phyloP scores from a whole-genome alignment of 1,140 invertebrate species.

The Drosophila bifasciata region DNA sequence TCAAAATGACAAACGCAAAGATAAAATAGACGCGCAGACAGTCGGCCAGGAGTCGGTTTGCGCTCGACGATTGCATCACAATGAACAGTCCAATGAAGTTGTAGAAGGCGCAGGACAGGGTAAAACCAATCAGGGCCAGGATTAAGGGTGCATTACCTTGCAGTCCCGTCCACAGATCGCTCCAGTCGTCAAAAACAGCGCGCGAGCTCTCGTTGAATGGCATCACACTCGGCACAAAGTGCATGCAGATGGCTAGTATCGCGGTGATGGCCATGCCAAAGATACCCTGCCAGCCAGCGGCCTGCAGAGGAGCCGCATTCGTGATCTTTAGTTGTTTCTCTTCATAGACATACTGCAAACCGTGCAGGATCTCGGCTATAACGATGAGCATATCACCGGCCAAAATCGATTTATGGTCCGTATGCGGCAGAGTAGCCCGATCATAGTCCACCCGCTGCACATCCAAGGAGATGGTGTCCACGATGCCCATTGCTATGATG shows the following conservation, averaged over 20 bases:
- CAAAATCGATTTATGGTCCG: slow-evolving; percentile 90
- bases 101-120: slow-evolving; percentile 97
- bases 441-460: slow-evolving; percentile 84
- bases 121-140: slow-evolving; percentile 88
- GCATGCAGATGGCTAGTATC: slow-evolving; percentile 92
- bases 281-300: slow-evolving; percentile 96
- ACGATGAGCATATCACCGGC: slow-evolving; percentile 97
- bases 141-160: slow-evolving; percentile 84
- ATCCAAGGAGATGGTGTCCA: slow-evolving; percentile 91
- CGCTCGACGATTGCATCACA: slow-evolving; percentile 97
- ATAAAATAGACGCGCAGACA: slow-evolving; percentile 95
- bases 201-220: slow-evolving; percentile 92
- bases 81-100: slow-evolving; percentile 98
- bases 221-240: slow-evolving; percentile 90
- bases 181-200: slow-evolving; percentile 92
- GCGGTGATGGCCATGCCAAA: slow-evolving; percentile 93
- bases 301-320: slow-evolving; percentile 91
- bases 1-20: slow-evolving; percentile 91
- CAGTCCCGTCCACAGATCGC: slow-evolving; percentile 94
- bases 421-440: slow-evolving; percentile 48
- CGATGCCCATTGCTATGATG: slow-evolving; percentile 91
- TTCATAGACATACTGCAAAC: slow-evolving; percentile 96
- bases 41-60: slow-evolving; percentile 96
- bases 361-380: slow-evolving; percentile 95
- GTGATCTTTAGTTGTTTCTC: slow-evolving; percentile 93